Evolutionary conservation across 2,113 vertebrate species (phyloP).

Genomic region (Clupea harengus): DNA sequence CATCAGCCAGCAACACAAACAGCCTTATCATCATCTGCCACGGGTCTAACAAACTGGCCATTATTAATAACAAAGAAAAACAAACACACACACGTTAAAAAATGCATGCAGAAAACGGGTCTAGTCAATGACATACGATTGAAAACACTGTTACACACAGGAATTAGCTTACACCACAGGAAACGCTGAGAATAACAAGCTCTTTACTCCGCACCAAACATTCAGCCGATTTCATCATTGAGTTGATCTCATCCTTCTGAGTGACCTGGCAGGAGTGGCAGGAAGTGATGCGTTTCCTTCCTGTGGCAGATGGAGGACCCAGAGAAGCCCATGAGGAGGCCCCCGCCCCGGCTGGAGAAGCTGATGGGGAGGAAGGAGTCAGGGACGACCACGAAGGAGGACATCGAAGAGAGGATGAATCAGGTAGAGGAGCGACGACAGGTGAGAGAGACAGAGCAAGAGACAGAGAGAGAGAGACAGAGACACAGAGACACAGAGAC

Average conservation of each 20-base stretch:
- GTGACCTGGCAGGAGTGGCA: conserved; percentile 18
- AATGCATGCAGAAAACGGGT: not conserved
- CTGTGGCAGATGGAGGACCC: conserved; percentile 57
- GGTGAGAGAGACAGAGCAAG: conserved; percentile 62
- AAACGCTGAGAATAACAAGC: not conserved
- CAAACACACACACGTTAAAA: not conserved
- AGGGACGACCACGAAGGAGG: conserved; percentile 62
- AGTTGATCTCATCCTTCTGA: not conserved
- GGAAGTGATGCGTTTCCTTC: conserved; percentile 8
- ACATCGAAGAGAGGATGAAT: conserved; percentile 73
- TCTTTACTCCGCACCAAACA: not conserved
- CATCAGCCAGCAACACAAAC: not conserved
- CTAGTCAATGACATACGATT: not conserved
- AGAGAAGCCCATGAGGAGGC: conserved; percentile 57
- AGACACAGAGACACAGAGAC: too few species aligned
- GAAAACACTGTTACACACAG: not conserved
- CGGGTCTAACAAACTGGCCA: too few species aligned
- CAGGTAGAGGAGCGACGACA: conserved; percentile 69
- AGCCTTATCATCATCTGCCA: not conserved
- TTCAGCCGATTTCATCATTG: not conserved
- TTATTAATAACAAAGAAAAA: not conserved
- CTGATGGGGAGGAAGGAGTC: conserved; percentile 63
- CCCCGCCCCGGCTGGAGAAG: conserved; percentile 77
- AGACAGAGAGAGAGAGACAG: not conserved
- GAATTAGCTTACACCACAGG: too few species aligned